Conservation (phyloP, 37 sponge, comb jelly and placozoan species). For the Theonella swinhoei region DNA sequence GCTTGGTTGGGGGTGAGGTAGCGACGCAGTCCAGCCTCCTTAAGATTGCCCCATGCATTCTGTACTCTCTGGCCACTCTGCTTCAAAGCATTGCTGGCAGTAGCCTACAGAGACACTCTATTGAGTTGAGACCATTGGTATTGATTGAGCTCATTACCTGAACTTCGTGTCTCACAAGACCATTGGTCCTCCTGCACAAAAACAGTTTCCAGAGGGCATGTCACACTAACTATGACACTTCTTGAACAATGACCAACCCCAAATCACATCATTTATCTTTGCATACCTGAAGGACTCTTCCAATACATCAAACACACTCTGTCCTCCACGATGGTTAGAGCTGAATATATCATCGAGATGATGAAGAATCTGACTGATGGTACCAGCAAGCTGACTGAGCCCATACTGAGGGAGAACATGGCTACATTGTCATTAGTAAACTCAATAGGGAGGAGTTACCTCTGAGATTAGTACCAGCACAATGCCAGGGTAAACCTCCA, state of each 20-base stretch:
- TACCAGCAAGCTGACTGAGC: slow-evolving; percentile 9
- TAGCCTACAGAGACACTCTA: slow-evolving; percentile 14
- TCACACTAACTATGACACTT: no score
- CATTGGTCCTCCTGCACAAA: not conserved
- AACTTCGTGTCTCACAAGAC: not conserved
- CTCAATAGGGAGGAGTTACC: not conserved
- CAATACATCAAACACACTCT: slow-evolving; percentile 28
- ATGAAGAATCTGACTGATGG: slow-evolving; percentile 31
- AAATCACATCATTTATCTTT: no score
- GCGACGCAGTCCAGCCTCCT: slow-evolving; percentile 14
- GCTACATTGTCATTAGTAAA: not conserved
- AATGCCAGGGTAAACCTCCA: slow-evolving; percentile 66
- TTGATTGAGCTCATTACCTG: no score
- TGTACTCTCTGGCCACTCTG: not conserved
- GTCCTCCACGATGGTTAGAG: not conserved
- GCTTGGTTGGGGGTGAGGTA: not conserved
- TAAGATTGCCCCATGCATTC: slow-evolving; percentile 50
- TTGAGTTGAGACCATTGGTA: not conserved
- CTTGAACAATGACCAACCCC: no score
- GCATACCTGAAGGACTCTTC: slow-evolving; percentile 36
- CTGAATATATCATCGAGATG: slow-evolving; percentile 9
- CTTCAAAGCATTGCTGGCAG: slow-evolving; percentile 8
- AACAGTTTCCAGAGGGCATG: not conserved
- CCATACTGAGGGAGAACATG: not conserved
- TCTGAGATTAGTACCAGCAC: slow-evolving; percentile 62